phyloP scores from a whole-genome alignment of 2,797 vertebrate genomes.

The Pitangus sulphuratus region DNA sequence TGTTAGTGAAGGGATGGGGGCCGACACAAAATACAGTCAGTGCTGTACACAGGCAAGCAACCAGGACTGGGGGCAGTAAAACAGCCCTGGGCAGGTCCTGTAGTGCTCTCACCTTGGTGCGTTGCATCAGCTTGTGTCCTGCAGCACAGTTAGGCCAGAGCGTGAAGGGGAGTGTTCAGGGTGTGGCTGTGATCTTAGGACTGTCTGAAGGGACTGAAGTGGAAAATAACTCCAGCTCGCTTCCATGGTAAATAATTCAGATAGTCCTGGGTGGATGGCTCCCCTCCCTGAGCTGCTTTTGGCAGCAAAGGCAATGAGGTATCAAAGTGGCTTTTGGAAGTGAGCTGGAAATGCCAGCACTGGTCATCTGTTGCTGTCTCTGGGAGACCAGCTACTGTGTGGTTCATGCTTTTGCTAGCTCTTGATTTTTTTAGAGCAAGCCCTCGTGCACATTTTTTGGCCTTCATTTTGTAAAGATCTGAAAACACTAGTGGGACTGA shows the following conservation, averaged over 20 bases:
- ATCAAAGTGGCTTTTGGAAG: not conserved
- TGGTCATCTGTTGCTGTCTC: not conserved
- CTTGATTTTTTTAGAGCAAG: not conserved
- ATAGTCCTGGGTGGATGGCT: not conserved
- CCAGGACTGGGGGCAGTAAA: rapidly evolving
- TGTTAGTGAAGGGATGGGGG: not conserved
- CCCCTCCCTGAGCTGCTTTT: not conserved
- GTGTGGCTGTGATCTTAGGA: not conserved
- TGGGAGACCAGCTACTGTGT: not conserved
- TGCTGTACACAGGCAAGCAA: not conserved
- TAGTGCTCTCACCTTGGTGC: not conserved
- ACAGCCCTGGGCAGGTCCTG: not conserved
- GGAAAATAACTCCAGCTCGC: not conserved
- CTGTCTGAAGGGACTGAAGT: not conserved
- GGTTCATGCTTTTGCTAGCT: not conserved
- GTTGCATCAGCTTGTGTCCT: not conserved
- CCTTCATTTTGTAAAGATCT: not conserved
- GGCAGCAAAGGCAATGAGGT: not conserved
- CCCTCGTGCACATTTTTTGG: not conserved
- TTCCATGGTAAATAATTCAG: not conserved
- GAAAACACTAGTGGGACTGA: not conserved
- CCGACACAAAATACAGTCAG: not conserved
- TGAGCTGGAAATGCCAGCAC: not conserved
- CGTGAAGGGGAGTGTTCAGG: not conserved
- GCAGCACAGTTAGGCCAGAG: not conserved